A percentile compares a stretch with the other conserved stretches of the same genome.
Conservation (phyloP, 2,888 invertebrate species). For the Eristalis pertinax region DNA sequence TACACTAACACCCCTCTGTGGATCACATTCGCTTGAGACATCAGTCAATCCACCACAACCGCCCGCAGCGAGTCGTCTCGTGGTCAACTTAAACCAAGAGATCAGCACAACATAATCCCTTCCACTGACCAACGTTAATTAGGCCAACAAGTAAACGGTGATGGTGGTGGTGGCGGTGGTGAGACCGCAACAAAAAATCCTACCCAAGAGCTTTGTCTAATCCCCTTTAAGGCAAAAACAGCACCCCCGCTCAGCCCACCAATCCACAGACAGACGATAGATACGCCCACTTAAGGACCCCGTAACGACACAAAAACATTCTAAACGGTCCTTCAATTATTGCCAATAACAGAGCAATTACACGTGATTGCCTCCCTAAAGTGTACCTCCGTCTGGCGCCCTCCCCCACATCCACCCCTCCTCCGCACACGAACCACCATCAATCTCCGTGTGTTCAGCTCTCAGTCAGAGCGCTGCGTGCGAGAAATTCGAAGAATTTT, state of each 20-base stretch:
- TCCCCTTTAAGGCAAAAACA: neutral
- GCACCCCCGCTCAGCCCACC: neutral
- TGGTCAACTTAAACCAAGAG: neutral
- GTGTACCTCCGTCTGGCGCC: neutral
- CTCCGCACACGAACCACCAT: neutral
- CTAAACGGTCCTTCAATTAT: slow-evolving; percentile 56
- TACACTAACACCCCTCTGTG: no score
- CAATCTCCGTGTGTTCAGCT: slow-evolving; percentile 3
- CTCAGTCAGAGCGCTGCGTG: neutral
- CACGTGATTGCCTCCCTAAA: slow-evolving; percentile 53
- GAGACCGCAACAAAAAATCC: neutral
- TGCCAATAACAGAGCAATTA: slow-evolving; percentile 64
- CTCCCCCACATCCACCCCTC: neutral
- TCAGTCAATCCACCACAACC: no score
- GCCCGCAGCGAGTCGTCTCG: no score
- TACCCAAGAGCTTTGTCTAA: neutral
- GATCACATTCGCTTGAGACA: no score
- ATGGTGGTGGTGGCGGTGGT: neutral
- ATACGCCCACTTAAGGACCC: neutral
- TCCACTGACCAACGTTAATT: neutral
- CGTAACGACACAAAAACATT: slow-evolving; percentile 20
- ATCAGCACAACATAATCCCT: neutral
- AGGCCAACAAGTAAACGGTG: neutral
- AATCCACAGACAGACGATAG: neutral
- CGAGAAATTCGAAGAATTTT: slow-evolving; percentile 53